Percentiles rank a stretch among this genome's conserved stretches.
Evolutionary conservation across 2,797 vertebrate species (phyloP).

Genomic region (Ctenosaura bakeri): DNA sequence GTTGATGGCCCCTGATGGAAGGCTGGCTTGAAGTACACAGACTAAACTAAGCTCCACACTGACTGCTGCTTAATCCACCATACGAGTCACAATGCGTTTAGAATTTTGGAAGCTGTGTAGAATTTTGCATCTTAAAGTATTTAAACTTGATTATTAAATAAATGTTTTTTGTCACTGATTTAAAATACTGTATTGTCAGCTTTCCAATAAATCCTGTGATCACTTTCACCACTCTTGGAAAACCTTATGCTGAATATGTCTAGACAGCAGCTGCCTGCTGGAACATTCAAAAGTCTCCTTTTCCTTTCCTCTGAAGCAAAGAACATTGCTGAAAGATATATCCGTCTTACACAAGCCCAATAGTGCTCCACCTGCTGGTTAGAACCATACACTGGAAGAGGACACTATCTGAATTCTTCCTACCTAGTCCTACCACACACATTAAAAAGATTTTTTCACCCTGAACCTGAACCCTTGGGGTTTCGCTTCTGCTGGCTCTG

Average conservation of each 20-base stretch:
- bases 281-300: neutral
- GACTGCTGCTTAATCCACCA: neutral
- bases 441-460: neutral
- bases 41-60: neutral
- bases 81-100: neutral
- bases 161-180: neutral
- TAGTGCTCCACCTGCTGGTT: neutral
- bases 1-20: slow-evolving; percentile 9
- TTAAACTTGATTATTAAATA: slow-evolving; percentile 17
- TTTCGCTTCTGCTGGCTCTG: neutral
- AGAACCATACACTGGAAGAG: neutral
- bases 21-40: neutral
- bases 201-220: neutral
- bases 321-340: slow-evolving; percentile 29
- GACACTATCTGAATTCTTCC: slow-evolving; percentile 5
- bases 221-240: neutral
- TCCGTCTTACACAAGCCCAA: neutral
- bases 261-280: neutral
- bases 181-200: neutral
- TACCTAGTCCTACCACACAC: neutral
- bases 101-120: neutral
- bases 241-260: slow-evolving; percentile 30
- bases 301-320: neutral
- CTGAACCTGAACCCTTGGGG: neutral
- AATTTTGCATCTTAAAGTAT: neutral